phyloP scores from a whole-genome alignment of 2,797 vertebrate species.

The Hirundo rustica region DNA sequence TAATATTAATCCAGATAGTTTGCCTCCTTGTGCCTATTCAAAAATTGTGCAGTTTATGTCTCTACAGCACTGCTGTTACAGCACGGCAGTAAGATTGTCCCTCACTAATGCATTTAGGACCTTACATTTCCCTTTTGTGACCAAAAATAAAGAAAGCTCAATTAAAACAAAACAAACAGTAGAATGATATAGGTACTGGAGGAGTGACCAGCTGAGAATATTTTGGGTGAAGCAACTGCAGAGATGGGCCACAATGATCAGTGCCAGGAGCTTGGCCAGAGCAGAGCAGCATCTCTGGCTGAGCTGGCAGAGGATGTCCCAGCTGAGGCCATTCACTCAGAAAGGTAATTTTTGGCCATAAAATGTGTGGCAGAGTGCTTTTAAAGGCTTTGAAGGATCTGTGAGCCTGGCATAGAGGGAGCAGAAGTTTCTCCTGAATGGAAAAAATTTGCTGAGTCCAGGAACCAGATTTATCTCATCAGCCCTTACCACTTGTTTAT shows the following conservation, averaged over 20 bases:
- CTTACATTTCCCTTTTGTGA: not conserved
- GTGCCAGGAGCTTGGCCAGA: fast-evolving
- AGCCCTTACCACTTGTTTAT: not conserved
- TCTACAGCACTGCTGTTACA: not conserved
- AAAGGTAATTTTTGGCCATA: not conserved
- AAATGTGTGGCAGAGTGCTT: not conserved
- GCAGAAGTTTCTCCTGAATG: not conserved
- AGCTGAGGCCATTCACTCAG: not conserved
- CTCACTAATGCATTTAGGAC: not conserved
- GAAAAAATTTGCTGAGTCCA: not conserved
- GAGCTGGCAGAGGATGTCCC: not conserved
- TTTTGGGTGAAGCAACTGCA: not conserved
- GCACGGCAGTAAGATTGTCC: not conserved
- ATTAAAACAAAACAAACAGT: fast-evolving
- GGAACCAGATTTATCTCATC: not conserved
- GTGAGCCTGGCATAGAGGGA: not conserved
- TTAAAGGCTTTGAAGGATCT: not conserved
- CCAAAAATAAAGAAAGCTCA: not conserved
- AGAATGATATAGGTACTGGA: not conserved
- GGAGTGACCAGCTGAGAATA: not conserved
- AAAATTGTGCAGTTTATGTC: not conserved
- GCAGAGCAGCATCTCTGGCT: not conserved
- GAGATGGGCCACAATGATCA: not conserved
- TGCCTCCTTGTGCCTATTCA: not conserved
- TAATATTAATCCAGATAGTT: not conserved